These are phyloP conservation scores for Lordiphosa mommai DNA, from an alignment of 1,140 invertebrate species.

Conservation along the genomic window DNA sequence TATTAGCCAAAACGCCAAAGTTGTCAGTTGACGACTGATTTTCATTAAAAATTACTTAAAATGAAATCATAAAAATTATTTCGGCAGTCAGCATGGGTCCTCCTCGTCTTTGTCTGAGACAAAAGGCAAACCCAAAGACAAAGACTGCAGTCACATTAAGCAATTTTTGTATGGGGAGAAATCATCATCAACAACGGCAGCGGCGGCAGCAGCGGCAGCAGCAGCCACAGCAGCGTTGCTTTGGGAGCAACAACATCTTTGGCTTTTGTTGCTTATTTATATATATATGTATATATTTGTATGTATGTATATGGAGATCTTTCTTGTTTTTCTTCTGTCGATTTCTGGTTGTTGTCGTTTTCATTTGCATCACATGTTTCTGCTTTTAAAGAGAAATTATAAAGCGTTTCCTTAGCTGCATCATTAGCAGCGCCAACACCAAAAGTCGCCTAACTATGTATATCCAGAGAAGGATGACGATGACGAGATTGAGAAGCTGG, in stretches of 20 bases:
- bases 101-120: conserved; percentile 33
- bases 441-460: conserved; percentile 73
- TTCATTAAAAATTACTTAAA: conserved; percentile 74
- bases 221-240: neutral
- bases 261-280: conserved; percentile 55
- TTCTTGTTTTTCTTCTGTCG: conserved; percentile 20
- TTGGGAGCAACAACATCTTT: conserved; percentile 57
- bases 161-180: conserved; percentile 41
- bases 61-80: conserved; percentile 64
- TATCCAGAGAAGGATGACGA: conserved; percentile 20
- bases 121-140: conserved; percentile 28
- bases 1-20: conserved; percentile 71
- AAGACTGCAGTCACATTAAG: conserved; percentile 57
- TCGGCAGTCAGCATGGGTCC: conserved; percentile 53
- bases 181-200: conserved; percentile 18
- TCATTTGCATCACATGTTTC: conserved; percentile 56
- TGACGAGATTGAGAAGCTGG: conserved; percentile 2
- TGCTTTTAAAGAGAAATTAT: conserved; percentile 77
- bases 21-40: conserved; percentile 46
- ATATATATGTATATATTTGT: conserved; percentile 14
- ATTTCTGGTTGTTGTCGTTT: conserved; percentile 29
- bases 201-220: conserved; percentile 19
- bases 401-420: conserved; percentile 78
- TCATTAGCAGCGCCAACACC: conserved; percentile 77
- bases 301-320: conserved; percentile 3